Evolutionary conservation across 2,888 invertebrate species (phyloP), one percentile per base, ranked within the genome.

Genomic region (Chalcis sispes): DNA sequence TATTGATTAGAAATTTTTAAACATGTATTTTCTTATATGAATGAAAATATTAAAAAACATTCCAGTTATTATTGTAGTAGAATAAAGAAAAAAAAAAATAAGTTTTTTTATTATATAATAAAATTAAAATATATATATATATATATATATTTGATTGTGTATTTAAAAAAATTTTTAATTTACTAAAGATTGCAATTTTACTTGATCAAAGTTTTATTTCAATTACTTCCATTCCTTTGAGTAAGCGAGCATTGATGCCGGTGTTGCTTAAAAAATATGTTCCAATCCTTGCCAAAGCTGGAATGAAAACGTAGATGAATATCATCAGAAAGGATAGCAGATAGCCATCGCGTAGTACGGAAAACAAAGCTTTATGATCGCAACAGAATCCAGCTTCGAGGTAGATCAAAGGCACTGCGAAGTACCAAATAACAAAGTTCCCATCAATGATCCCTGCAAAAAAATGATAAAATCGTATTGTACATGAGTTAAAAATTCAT

Each of bases 201-300:
- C n/a, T n/a, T n/a, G n/a, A n/a, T n/a, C n/a, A n/a, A n/a, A n/a
- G 1, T 46, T 29, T 58, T 42, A 8, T 59, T 40, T 56, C 23
- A 40, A 71, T 75, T 84, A 88, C 88, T 84, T 88, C 87, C 80
- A 88, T 87, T 82, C 88, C 88, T 75, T 87, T 87, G 15, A 88
- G 83, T 3, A 88, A 78, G 83, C 88, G 88, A 10, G 81, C 71
- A 71, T 88, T 86, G 27, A 88, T 85, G 46, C 83, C 83, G 2
- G 81, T 80, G 32, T 83, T 82, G 20, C 81, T 81, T 64, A 88
- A 70, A 2, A 86, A 70, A 69, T 82, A 83, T 64, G 83, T 85
- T 70, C 83, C 85, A 7, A 86, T 2, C 70, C 83, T 83, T 23
- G 86, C 85, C 46, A 86, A 78, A 59, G 84, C 72, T 25, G 88